These are phyloP conservation scores for Netelia fuscicornis DNA, from an alignment of 2,888 invertebrate genomes.

Conservation along the genomic window DNA sequence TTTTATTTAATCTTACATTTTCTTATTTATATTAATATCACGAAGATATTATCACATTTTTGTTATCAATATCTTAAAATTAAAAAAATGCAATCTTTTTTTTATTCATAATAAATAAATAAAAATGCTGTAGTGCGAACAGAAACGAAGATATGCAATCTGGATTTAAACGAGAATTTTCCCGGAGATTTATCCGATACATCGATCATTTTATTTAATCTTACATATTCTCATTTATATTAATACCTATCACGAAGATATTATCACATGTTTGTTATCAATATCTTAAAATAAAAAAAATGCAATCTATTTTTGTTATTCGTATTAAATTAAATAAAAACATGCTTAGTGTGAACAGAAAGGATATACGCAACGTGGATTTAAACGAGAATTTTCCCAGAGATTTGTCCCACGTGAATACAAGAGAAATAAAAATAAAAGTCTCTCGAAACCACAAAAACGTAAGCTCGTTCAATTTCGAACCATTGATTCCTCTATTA, in stretches of 20 bases:
- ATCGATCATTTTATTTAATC: too few relatives aligned
- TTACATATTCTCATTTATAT: too few relatives aligned
- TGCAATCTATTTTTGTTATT: background rate
- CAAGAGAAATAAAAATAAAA: constrained; percentile 1
- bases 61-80: too few relatives aligned
- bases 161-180: background rate
- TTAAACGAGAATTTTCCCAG: background rate
- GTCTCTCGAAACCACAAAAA: constrained; percentile 1
- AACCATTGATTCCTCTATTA: constrained; percentile 33
- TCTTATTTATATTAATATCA: too few relatives aligned
- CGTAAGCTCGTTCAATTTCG: constrained; percentile 37
- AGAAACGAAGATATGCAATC: background rate
- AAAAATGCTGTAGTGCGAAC: background rate
- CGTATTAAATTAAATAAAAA: background rate
- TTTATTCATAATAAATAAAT: background rate
- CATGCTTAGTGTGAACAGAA: too few relatives aligned
- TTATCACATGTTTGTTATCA: too few relatives aligned
- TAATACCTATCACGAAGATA: too few relatives aligned
- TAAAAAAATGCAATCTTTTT: background rate
- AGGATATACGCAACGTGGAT: background rate
- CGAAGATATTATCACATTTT: too few relatives aligned
- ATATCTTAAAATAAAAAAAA: too few relatives aligned
- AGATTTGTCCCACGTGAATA: background rate
- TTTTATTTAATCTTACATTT: too few relatives aligned
- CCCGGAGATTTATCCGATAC: too few relatives aligned